Evolutionary conservation across 2,888 invertebrate species (phyloP).

Genomic region (Neocrepidodera transversa): DNA sequence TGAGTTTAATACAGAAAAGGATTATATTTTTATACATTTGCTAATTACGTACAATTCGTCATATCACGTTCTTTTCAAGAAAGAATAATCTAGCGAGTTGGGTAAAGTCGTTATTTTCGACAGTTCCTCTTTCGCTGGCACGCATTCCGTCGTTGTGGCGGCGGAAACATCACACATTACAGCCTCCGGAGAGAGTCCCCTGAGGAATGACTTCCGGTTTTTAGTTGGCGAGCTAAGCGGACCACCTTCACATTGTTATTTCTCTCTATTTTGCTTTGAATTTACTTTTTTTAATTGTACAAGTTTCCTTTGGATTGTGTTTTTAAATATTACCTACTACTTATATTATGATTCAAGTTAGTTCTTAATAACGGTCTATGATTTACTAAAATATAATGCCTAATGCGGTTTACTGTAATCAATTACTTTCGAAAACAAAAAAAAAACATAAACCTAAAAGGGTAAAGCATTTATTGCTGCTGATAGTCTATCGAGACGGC

Average conservation of each 20-base stretch:
- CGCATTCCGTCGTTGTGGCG: conserved; percentile 38
- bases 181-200: conserved; percentile 44
- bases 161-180: conserved; percentile 47
- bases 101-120: conserved; percentile 33
- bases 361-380: too few species aligned
- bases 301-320: neutral
- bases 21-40: neutral
- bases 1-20: too few species aligned
- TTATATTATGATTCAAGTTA: too few species aligned
- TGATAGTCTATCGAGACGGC: neutral
- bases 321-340: too few species aligned
- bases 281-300: neutral
- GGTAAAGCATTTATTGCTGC: neutral
- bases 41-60: conserved; percentile 1
- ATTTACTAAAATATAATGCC: too few species aligned
- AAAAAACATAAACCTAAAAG: too few species aligned
- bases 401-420: too few species aligned
- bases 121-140: conserved; percentile 37
- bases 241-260: conserved; percentile 37
- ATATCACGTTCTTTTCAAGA: conserved; percentile 7
- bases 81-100: conserved; percentile 18
- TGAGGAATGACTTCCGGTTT: conserved; percentile 41
- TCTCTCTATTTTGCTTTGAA: neutral
- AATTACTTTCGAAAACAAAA: too few species aligned
- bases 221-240: conserved; percentile 36